These are phyloP conservation scores for Clitarchus hookeri DNA, from an alignment of 2,888 invertebrate genomes.

Conservation along the genomic window DNA sequence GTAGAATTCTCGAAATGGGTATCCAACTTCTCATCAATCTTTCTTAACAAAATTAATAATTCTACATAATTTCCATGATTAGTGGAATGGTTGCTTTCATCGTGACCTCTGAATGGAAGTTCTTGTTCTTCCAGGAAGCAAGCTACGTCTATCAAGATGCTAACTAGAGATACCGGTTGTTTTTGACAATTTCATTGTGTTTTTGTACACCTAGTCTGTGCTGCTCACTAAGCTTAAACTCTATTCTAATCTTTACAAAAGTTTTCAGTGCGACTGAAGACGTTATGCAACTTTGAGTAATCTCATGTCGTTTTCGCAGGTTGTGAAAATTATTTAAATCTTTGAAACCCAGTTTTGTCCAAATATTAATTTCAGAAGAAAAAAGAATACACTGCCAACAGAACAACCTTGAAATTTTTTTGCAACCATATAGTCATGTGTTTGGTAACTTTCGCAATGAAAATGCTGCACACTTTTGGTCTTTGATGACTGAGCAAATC, in stretches of 20 bases:
- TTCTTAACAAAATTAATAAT: slow-evolving; percentile 33
- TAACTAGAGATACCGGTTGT: slow-evolving; percentile 28
- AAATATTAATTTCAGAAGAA: slow-evolving; percentile 18
- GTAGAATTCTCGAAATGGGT: neutral
- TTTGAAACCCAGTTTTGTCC: slow-evolving; percentile 10
- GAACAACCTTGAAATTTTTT: slow-evolving; percentile 20
- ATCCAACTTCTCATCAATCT: slow-evolving; percentile 25
- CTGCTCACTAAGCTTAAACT: slow-evolving; percentile 23
- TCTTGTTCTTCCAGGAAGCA: slow-evolving; percentile 30
- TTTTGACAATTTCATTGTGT: slow-evolving; percentile 25
- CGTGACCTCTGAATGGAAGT: slow-evolving; percentile 24
- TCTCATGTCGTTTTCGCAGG: slow-evolving; percentile 26
- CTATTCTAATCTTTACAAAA: slow-evolving; percentile 30
- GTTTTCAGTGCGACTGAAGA: neutral
- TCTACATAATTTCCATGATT: slow-evolving; percentile 29
- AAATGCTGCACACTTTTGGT: neutral
- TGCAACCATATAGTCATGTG: slow-evolving; percentile 20
- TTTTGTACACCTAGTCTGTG: neutral
- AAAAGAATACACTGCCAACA: slow-evolving; percentile 31
- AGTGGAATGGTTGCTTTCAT: slow-evolving; percentile 12
- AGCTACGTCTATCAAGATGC: slow-evolving; percentile 26
- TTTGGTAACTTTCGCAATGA: slow-evolving; percentile 17
- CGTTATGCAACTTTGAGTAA: slow-evolving; percentile 19
- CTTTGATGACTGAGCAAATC: too few relatives aligned
- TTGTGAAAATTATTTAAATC: slow-evolving; percentile 30